Conservation (phyloP, 2,888 invertebrate genomes). For the Euzetes globulus region DNA sequence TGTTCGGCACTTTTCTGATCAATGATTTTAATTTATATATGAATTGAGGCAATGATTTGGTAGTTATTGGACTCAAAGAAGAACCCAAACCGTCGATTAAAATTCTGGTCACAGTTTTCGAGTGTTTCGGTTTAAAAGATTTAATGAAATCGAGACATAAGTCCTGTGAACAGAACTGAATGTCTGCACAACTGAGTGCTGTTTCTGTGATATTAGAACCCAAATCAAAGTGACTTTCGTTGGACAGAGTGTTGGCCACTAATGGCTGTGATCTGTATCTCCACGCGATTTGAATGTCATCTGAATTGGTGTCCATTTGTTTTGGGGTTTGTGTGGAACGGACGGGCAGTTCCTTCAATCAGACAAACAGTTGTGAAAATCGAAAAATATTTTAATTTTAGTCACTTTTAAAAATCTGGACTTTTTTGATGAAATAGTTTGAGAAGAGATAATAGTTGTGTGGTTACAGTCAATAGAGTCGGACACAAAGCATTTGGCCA, state of each 20-base stretch:
- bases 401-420: slow-evolving; percentile 30
- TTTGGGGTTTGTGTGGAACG: background rate
- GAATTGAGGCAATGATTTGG: slow-evolving; percentile 19
- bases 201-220: background rate
- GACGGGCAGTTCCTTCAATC: slow-evolving; percentile 3
- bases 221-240: slow-evolving; percentile 19
- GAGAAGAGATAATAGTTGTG: slow-evolving; percentile 17
- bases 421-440: slow-evolving; percentile 6
- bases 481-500: slow-evolving; percentile 31
- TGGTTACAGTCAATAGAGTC: slow-evolving; percentile 11
- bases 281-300: slow-evolving; percentile 30
- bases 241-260: background rate
- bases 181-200: background rate
- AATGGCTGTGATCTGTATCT: slow-evolving; percentile 24
- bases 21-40: slow-evolving; percentile 27
- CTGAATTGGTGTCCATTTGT: background rate
- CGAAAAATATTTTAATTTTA: background rate
- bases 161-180: slow-evolving; percentile 30
- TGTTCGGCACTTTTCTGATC: slow-evolving; percentile 17
- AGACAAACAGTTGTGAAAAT: background rate
- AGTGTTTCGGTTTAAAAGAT: background rate
- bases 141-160: background rate
- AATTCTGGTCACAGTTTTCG: slow-evolving; percentile 19
- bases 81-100: slow-evolving; percentile 33
- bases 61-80: slow-evolving; percentile 15